Percentiles rank a stretch among this genome's conserved stretches.
These are phyloP conservation scores for Micropterix aruncella DNA, from an alignment of 2,888 invertebrate species.

Conservation along the genomic window DNA sequence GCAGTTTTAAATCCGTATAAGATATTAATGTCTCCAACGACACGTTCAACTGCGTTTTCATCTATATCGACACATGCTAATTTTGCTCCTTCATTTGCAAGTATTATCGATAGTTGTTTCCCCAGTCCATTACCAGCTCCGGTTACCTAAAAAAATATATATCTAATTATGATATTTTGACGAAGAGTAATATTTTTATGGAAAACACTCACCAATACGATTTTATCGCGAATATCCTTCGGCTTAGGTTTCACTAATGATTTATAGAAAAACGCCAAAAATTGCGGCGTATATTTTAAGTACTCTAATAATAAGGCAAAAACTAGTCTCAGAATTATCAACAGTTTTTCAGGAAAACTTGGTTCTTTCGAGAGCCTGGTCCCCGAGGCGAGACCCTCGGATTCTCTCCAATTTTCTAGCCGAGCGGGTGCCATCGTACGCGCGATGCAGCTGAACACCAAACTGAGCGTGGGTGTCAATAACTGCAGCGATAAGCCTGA, in stretches of 20 bases:
- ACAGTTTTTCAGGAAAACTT: neutral
- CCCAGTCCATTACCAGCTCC: slow-evolving; percentile 32
- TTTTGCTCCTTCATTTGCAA: slow-evolving; percentile 14
- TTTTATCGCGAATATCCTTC: neutral
- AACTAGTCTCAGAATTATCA: neutral
- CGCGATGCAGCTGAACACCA: no score
- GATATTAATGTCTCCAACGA: neutral
- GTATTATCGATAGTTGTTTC: slow-evolving; percentile 23
- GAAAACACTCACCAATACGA: neutral
- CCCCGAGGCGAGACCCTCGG: neutral
- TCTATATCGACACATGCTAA: neutral
- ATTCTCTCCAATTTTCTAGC: neutral
- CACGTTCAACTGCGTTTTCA: neutral
- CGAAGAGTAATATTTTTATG: neutral
- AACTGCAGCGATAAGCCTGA: no score
- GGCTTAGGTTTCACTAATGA: neutral
- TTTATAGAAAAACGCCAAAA: neutral
- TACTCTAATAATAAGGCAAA: neutral
- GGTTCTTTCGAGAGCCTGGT: neutral
- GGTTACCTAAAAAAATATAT: slow-evolving; percentile 20
- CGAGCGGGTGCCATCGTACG: neutral
- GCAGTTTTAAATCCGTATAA: slow-evolving; percentile 19
- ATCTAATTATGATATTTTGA: neutral
- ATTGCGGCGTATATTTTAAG: neutral
- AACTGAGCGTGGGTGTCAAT: no score